Evolutionary conservation across 1,140 invertebrate species (phyloP).

Genomic region (Grapholita molesta): DNA sequence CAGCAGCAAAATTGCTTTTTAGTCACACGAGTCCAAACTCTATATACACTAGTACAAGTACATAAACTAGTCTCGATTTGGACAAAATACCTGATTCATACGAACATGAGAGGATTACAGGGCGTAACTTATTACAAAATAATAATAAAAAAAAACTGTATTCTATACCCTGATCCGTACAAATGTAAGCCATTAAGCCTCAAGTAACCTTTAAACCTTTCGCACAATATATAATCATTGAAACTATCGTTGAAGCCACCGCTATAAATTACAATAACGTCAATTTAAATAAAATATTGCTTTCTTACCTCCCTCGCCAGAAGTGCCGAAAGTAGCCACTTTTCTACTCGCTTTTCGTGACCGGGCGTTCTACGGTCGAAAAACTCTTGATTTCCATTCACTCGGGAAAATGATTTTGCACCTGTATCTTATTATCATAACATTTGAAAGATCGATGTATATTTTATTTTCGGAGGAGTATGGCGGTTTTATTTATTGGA

Average conservation of each 20-base stretch:
- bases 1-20: too few relatives aligned
- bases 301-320: neutral
- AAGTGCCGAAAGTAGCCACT: neutral
- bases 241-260: neutral
- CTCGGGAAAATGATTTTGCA: neutral
- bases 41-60: too few relatives aligned
- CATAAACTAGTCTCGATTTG: too few relatives aligned
- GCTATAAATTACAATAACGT: neutral
- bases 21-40: too few relatives aligned
- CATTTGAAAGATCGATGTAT: neutral
- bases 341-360: neutral
- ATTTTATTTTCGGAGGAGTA: neutral
- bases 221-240: neutral
- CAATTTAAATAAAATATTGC: conserved; percentile 1
- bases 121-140: neutral
- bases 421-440: conserved; percentile 10
- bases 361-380: neutral
- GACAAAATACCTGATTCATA: too few relatives aligned
- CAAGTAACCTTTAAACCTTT: neutral
- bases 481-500: neutral
- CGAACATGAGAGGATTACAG: too few relatives aligned
- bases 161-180: too few relatives aligned
- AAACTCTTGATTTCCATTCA: neutral
- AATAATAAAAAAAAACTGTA: neutral
- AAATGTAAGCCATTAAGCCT: neutral